Evolutionary conservation across 2,888 invertebrate species (phyloP).

Genomic region (Volucella inanis): DNA sequence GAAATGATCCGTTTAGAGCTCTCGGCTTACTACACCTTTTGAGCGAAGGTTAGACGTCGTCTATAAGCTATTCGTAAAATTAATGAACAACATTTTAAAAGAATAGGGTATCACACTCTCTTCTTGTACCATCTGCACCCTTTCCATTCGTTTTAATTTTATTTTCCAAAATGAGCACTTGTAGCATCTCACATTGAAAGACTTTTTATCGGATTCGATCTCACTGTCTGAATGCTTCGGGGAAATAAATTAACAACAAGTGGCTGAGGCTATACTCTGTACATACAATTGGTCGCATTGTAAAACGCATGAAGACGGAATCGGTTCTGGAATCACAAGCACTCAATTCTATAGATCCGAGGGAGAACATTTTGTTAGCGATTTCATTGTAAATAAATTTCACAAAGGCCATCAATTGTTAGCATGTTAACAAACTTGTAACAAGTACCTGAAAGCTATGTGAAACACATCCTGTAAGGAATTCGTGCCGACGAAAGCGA

Average conservation of each 20-base stretch:
- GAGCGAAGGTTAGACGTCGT: no score
- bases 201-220: constrained; percentile 53
- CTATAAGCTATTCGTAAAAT: no score
- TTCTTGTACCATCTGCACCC: no score
- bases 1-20: no score
- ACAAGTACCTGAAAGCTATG: constrained; percentile 8
- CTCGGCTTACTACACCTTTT: no score
- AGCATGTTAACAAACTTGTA: constrained; percentile 49
- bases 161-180: constrained; percentile 64
- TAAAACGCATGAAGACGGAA: constrained; percentile 4
- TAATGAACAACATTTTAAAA: no score
- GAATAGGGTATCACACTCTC: no score
- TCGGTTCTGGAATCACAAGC: not conserved
- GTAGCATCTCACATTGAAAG: constrained; percentile 59
- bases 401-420: constrained; percentile 32
- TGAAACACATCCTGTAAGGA: constrained; percentile 7
- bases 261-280: constrained; percentile 21
- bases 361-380: no score
- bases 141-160: constrained; percentile 23
- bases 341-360: no score
- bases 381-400: not conserved
- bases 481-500: not conserved
- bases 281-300: constrained; percentile 51
- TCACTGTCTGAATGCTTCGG: constrained; percentile 17
- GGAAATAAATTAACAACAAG: constrained; percentile 42